A percentile compares a stretch with the other conserved stretches of the same genome.
phyloP scores from a whole-genome alignment of 2,888 invertebrate genomes.

The Brachypalpus laphriformis region DNA sequence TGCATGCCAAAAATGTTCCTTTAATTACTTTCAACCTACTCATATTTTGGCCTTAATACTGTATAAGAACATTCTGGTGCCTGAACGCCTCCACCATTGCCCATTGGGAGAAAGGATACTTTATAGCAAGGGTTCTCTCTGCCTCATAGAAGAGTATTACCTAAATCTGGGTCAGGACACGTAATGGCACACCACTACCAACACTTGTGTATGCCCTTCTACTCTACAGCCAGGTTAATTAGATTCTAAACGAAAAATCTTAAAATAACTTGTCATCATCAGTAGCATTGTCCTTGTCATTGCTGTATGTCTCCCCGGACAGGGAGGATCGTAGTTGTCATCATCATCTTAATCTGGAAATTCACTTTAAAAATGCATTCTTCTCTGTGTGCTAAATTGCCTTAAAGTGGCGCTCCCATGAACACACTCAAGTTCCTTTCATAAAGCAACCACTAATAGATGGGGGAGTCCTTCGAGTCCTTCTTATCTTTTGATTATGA shows the following conservation, averaged over 20 bases:
- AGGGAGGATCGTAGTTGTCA: constrained; percentile 2
- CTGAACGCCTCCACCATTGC: background rate
- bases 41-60: constrained; percentile 5
- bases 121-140: background rate
- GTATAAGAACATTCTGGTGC: background rate
- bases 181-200: constrained; percentile 21
- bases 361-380: constrained; percentile 17
- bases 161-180: constrained; percentile 51
- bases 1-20: background rate
- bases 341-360: constrained; percentile 12
- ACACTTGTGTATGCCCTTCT: constrained; percentile 1
- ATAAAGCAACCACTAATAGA: background rate
- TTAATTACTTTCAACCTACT: constrained; percentile 35
- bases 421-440: background rate
- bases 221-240: constrained; percentile 41
- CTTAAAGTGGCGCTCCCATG: constrained; percentile 1
- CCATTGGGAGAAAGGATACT: constrained; percentile 43
- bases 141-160: constrained; percentile 34
- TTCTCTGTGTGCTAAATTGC: constrained; percentile 4
- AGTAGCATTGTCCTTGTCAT: constrained; percentile 12
- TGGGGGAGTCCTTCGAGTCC: background rate
- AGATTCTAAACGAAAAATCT: constrained; percentile 33
- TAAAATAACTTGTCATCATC: constrained; percentile 31
- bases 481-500: background rate
- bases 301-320: background rate